Evolutionary conservation across 2,113 vertebrate genomes (phyloP).

Genomic region (Chaetura pelagica): DNA sequence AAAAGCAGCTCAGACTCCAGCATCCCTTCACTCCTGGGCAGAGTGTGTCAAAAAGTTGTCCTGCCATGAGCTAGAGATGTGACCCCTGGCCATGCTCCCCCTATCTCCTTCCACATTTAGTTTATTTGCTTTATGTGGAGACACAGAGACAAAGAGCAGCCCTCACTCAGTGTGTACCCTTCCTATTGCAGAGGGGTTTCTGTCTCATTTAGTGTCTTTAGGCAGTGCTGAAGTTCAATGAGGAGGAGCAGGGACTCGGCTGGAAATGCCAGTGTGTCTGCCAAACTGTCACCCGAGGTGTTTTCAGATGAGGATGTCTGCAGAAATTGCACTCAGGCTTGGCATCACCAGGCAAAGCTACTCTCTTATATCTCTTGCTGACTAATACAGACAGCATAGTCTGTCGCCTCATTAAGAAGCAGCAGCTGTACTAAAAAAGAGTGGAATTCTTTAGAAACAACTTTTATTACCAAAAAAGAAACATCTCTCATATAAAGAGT

Average conservation of each 20-base stretch:
- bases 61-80: not conserved
- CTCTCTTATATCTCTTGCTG: slow-evolving; percentile 6
- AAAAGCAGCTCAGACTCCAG: not conserved
- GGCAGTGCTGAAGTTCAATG: slow-evolving; percentile 35
- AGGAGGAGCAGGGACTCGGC: slow-evolving; percentile 35
- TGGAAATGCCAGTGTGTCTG: slow-evolving; percentile 48
- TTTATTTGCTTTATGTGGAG: not conserved
- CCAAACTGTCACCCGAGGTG: slow-evolving; percentile 56
- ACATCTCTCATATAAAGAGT: not conserved
- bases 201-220: slow-evolving; percentile 39
- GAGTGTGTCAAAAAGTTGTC: not conserved
- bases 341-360: slow-evolving; percentile 1
- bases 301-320: slow-evolving; percentile 53
- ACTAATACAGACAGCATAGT: slow-evolving; percentile 32
- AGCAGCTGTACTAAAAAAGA: not conserved
- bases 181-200: not conserved
- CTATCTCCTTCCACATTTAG: not conserved
- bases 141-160: not conserved
- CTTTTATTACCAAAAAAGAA: not conserved
- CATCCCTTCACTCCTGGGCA: not conserved
- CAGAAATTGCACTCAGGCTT: slow-evolving; percentile 38
- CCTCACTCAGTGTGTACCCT: not conserved
- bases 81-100: accelerated
- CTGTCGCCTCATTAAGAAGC: slow-evolving; percentile 17
- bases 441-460: not conserved